phyloP scores from a whole-genome alignment of 2,888 invertebrate species.

The Microplitis deprimator region DNA sequence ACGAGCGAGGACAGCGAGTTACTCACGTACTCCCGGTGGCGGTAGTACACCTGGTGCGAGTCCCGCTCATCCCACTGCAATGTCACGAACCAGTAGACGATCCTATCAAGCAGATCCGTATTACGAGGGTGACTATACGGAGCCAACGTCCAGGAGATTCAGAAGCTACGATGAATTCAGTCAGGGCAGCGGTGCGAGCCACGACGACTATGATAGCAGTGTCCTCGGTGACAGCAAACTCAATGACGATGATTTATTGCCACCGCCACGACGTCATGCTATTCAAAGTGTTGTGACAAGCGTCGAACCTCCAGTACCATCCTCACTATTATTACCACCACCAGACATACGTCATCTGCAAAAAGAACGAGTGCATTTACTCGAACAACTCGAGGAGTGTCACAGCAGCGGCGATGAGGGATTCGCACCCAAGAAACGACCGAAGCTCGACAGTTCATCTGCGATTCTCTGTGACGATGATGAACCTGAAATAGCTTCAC shows the following conservation, averaged over 20 bases:
- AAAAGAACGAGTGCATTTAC: conserved; percentile 80
- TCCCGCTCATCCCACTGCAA: conserved; percentile 74
- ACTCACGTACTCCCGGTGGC: conserved; percentile 72
- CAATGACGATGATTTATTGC: conserved; percentile 71
- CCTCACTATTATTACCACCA: conserved; percentile 70
- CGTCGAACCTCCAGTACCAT: conserved; percentile 70
- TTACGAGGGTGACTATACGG: conserved; percentile 68
- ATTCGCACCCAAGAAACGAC: conserved; percentile 78
- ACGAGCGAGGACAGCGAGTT: conserved; percentile 75
- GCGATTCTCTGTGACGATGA: conserved; percentile 67
- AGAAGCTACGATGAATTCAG: conserved; percentile 83
- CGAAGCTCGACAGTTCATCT: conserved; percentile 75
- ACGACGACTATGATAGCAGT: conserved; percentile 75
- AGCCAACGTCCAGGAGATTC: conserved; percentile 70
- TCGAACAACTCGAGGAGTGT: conserved; percentile 81
- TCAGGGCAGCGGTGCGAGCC: conserved; percentile 79
- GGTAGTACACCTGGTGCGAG: conserved; percentile 70
- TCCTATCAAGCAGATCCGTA: conserved; percentile 67
- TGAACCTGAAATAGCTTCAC: conserved; percentile 67
- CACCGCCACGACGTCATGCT: conserved; percentile 71
- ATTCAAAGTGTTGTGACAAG: conserved; percentile 75
- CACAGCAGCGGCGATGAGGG: conserved; percentile 80
- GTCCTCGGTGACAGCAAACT: conserved; percentile 62
- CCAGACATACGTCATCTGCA: conserved; percentile 80
- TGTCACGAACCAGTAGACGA: conserved; percentile 71